phyloP scores from a whole-genome alignment of 2,888 invertebrate species.

The Tribolium freemani region DNA sequence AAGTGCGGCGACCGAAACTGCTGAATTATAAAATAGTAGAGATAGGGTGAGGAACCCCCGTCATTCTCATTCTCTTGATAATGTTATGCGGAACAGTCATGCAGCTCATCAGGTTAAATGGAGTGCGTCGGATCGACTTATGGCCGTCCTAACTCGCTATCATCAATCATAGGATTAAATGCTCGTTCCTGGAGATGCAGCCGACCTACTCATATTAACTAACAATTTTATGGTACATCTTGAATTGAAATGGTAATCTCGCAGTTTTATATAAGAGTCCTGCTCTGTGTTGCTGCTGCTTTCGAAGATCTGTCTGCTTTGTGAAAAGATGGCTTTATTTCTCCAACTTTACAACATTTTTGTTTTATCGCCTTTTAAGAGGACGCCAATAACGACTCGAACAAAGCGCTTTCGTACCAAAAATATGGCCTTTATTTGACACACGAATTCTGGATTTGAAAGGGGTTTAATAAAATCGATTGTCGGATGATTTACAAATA shows the following conservation, averaged over 20 bases:
- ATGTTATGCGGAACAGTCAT: conserved; percentile 63
- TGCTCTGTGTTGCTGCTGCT: not conserved
- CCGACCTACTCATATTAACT: conserved; percentile 61
- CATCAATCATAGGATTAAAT: conserved; percentile 66
- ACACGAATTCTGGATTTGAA: too few relatives aligned
- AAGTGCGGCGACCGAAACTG: conserved; percentile 2
- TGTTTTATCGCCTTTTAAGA: conserved; percentile 36
- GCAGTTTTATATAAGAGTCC: conserved; percentile 35
- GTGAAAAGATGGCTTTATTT: conserved; percentile 33
- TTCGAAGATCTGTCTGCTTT: conserved; percentile 29
- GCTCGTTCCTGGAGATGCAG: conserved; percentile 62
- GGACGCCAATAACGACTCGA: conserved; percentile 4
- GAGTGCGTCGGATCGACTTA: conserved; percentile 67
- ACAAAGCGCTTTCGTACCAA: conserved; percentile 7
- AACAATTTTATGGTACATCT: conserved; percentile 62
- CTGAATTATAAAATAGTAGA: conserved; percentile 25
- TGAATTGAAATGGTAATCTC: conserved; percentile 54
- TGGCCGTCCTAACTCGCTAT: conserved; percentile 62
- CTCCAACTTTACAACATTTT: conserved; percentile 16
- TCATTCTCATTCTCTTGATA: conserved; percentile 53
- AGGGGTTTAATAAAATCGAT: conserved; percentile 9
- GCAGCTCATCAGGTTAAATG: conserved; percentile 68
- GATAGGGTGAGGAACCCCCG: conserved; percentile 30
- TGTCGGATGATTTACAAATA: not conserved
- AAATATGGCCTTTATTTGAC: conserved; percentile 7